A percentile compares a stretch with the other conserved stretches of the same genome.
Conservation (phyloP, 2,888 invertebrate species). For the Agriopis marginaria region DNA sequence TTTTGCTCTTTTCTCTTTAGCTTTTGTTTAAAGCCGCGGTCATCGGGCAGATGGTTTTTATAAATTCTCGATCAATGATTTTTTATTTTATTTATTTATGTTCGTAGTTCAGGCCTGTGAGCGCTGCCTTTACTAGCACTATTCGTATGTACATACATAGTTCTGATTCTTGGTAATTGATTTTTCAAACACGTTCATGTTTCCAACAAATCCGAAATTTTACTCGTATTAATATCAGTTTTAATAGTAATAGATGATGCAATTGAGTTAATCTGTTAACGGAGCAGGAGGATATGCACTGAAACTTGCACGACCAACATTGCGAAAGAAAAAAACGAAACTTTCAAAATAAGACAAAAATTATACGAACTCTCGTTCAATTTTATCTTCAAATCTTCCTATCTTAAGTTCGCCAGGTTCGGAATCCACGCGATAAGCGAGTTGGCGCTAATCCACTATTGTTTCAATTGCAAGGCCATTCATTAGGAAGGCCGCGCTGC, state of each 20-base stretch:
- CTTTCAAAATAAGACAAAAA: neutral
- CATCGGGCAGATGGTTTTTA: too few species aligned
- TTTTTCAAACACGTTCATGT: too few species aligned
- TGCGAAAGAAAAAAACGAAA: neutral
- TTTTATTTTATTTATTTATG: too few species aligned
- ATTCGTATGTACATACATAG: neutral
- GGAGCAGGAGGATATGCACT: neutral
- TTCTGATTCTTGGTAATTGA: neutral
- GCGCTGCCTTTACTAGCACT: neutral
- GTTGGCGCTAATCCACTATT: slow-evolving; percentile 75
- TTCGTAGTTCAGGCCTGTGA: too few species aligned
- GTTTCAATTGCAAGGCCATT: slow-evolving; percentile 81
- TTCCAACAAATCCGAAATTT: too few species aligned
- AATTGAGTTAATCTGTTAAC: neutral
- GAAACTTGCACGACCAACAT: neutral
- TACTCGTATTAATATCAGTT: too few species aligned
- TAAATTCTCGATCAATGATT: too few species aligned
- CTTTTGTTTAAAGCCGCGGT: neutral
- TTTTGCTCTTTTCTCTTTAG: neutral
- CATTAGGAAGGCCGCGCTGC: slow-evolving; percentile 66
- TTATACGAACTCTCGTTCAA: slow-evolving; percentile 3
- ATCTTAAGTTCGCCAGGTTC: slow-evolving; percentile 8
- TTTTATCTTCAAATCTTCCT: slow-evolving; percentile 8
- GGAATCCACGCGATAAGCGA: slow-evolving; percentile 62
- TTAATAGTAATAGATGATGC: neutral